Percentiles rank a stretch among this genome's conserved stretches.
Conservation (phyloP, 2,797 vertebrate species). For the Dryobates pubescens region DNA sequence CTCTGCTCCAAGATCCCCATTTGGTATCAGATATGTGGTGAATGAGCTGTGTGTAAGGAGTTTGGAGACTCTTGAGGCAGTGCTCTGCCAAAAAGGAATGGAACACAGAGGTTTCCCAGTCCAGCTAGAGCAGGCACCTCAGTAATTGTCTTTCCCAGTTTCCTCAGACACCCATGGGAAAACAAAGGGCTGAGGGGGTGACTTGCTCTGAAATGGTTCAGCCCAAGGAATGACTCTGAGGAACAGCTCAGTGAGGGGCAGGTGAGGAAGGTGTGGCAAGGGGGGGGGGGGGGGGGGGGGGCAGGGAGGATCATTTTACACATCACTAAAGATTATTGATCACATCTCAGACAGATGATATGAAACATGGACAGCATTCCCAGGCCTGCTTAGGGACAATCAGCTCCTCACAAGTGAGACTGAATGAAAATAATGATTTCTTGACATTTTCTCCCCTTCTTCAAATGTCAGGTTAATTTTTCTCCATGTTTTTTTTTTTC, state of each 20-base stretch:
- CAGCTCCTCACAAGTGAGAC: not conserved
- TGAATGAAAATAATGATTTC: slow-evolving; percentile 38
- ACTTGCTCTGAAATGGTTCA: not conserved
- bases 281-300: rapidly evolving
- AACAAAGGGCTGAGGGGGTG: not conserved
- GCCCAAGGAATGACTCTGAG: not conserved
- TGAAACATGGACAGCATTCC: not conserved
- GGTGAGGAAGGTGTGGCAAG: rapidly evolving
- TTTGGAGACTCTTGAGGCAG: not conserved
- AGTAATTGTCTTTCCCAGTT: not conserved
- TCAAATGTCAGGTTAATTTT: slow-evolving; percentile 46
- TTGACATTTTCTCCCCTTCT: slow-evolving; percentile 51
- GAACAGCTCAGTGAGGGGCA: not conserved
- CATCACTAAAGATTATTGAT: not conserved
- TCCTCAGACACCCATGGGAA: not conserved
- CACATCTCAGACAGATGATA: not conserved
- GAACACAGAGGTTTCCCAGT: not conserved
- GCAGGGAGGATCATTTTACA: not conserved
- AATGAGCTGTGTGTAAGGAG: not conserved
- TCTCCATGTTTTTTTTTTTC: not conserved
- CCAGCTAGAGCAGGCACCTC: not conserved
- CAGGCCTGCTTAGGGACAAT: not conserved
- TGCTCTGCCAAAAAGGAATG: not conserved
- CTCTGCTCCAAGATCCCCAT: not conserved
- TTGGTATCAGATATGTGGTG: not conserved